Evolutionary conservation across 1,140 invertebrate genomes (phyloP).

Genomic region (Tenebrio molitor): DNA sequence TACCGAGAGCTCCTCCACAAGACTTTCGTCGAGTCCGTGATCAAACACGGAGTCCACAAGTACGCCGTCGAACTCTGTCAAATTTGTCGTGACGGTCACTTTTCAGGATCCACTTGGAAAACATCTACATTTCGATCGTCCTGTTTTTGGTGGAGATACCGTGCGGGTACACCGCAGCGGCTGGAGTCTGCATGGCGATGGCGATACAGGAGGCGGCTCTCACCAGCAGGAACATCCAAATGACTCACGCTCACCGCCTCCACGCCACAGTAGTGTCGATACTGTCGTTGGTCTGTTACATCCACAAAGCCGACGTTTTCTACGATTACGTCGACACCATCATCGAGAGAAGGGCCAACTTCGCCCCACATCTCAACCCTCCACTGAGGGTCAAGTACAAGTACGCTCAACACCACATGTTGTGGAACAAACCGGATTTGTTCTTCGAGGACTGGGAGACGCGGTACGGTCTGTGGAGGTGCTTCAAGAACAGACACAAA

Average conservation of each 20-base stretch:
- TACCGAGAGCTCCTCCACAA: slow-evolving; percentile 69
- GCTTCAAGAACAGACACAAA: slow-evolving; percentile 63
- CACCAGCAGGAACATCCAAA: slow-evolving; percentile 53
- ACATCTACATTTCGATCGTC: slow-evolving; percentile 69
- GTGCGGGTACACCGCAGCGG: slow-evolving; percentile 71
- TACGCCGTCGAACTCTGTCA: slow-evolving; percentile 25
- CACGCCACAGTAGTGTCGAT: slow-evolving; percentile 71
- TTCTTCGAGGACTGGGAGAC: slow-evolving; percentile 76
- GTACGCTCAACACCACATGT: slow-evolving; percentile 70
- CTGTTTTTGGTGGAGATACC: slow-evolving; percentile 72
- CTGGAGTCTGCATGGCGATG: slow-evolving; percentile 71
- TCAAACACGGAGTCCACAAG: slow-evolving; percentile 66
- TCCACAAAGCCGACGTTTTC: slow-evolving; percentile 71
- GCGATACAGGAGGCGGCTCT: slow-evolving; percentile 70
- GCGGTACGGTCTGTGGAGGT: slow-evolving; percentile 74
- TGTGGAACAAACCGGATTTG: slow-evolving; percentile 73
- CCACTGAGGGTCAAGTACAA: slow-evolving; percentile 70
- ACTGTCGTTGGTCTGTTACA: slow-evolving; percentile 73
- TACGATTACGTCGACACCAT: slow-evolving; percentile 71
- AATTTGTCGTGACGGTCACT: slow-evolving; percentile 9
- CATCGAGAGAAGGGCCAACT: slow-evolving; percentile 69
- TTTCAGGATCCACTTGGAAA: slow-evolving; percentile 67
- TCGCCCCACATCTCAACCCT: slow-evolving; percentile 74
- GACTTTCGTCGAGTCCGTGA: slow-evolving; percentile 67
- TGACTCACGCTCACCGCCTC: slow-evolving; percentile 67